Base-by-base conservation (phyloP, 2,888 invertebrate genomes). In the Noctua fimbriata region DNA sequence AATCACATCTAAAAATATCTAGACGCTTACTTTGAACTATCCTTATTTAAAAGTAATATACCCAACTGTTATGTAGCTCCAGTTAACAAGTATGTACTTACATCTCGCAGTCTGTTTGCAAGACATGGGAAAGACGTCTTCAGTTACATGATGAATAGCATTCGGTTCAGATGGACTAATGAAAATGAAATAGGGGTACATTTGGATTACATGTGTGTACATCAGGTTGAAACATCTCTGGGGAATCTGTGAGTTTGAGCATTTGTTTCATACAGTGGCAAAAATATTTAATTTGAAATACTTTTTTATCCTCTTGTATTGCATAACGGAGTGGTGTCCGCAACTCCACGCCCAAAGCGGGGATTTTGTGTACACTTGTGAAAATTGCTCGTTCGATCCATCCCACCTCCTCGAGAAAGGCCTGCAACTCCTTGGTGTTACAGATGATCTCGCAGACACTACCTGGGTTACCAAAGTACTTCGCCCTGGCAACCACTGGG, bases 121-220 rank as follows among this genome's bases (percentile, higher is more conserved):
- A 65, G 58, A 81, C 81, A 74, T 55, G 47, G 74, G 52, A 28
- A 69, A 76, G 73, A 77, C 73, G 81, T 73, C 81, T 79, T 70
- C 79, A 76, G 70, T 78, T 73, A 49, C n/a, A 81, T 87, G 87
- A 86, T 81, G 82, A 86, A 86, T 87, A 80, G 78, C 69, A 63
- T 74, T 60, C 67, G 49, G 44, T 60, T 36, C 49, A 73, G 63
- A 65, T 58, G 41, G 67, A 10, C 5, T 73, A 80, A 84, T 84
- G 81, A 47, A 78, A 79, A 87, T 66, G 52, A 24, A 71, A 73
- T 60, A 14, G 52, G 47, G 18, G 67, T 74, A 71, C 52, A 60
- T 16, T 41, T 44, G 21, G 63, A 58, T 67, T 58, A 63, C 10
- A 67, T 41, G 24, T 70, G 32, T 58, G n/a, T n/a, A 49, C 24